Base-by-base conservation (phyloP, 2,113 vertebrate species). In the Aptenodytes forsteri region DNA sequence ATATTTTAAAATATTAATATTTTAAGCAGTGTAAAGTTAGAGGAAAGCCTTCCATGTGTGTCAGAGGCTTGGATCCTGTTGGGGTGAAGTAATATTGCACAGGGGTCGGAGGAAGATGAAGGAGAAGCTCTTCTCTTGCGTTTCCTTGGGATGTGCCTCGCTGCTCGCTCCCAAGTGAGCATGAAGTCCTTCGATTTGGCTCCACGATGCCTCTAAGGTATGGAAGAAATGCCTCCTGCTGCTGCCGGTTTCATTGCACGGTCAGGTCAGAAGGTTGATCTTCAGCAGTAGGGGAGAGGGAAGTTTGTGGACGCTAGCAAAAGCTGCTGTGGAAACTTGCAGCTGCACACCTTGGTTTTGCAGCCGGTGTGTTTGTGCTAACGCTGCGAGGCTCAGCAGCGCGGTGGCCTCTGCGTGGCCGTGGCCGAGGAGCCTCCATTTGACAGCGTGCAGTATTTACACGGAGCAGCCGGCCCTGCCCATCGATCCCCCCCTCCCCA, bases 101-200 rank as follows among this genome's bases (percentile, higher is more conserved):
- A 8, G 25, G 30, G 18, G 7, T 21, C 4, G 19, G 69, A 91
- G 66, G 71, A 79, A 18, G 36, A 70, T 0, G 9, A 75, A 36
- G 50, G 36, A 72, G 58, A 23, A 52, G 30, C 49, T 79, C 30
- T 64, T 62, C 26, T 47, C 32, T 58, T 62, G 36, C 1, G 0
- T 18, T 42, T 7, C 4, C 2, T 1, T 29, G 54, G 78, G 52
- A 44, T n/a, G 65, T 0, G 2, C 16, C 17, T 49, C 7, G 14
- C 40, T 16, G 44, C 64, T 81, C 4, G 1, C 25, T 58, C 21
- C 59, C 2, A 3, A 49, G 44, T 1, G 2, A 59, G 30, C 12
- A 3, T 9, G 17, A 59, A 79, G 50, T 72, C 58, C 58, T 87
- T 49, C 0, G 1, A 1, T 34, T 58, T 58, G 55, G n/a, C 50